Evolutionary conservation across 1,140 invertebrate genomes (phyloP).

Genomic region (Campoletis sonorensis): DNA sequence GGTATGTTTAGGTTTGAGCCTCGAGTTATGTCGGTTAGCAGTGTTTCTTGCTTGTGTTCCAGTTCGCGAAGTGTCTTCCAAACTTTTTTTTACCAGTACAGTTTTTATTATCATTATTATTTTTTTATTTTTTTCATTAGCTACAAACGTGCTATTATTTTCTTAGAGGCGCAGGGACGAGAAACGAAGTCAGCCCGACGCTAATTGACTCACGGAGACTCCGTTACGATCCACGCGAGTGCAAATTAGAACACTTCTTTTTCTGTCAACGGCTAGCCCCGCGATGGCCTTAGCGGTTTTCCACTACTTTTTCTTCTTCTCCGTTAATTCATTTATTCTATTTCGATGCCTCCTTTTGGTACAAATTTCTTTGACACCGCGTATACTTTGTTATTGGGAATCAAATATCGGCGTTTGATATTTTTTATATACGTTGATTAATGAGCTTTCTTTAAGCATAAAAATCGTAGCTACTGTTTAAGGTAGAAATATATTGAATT

Average conservation of each 20-base stretch:
- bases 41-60: slow-evolving; percentile 41
- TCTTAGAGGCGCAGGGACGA: neutral
- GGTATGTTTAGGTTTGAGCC: slow-evolving; percentile 19
- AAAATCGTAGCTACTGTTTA: no score
- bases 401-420: no score
- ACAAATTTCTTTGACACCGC: no score
- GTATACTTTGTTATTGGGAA: no score
- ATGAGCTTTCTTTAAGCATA: no score
- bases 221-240: slow-evolving; percentile 8
- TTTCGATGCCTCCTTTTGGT: no score
- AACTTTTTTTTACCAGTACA: slow-evolving; percentile 16
- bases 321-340: neutral
- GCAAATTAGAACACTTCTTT: slow-evolving; percentile 23
- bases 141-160: neutral
- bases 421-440: no score
- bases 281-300: neutral
- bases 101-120: no score
- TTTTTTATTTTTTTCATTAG: slow-evolving; percentile 13
- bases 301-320: neutral
- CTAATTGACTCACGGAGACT: neutral
- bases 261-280: neutral
- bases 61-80: slow-evolving; percentile 36
- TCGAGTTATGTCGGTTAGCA: slow-evolving; percentile 41
- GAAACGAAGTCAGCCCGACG: neutral
- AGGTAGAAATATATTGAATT: no score